Evolutionary conservation across 2,113 vertebrate genomes (phyloP).

Genomic region (Acrocephalus kingi): DNA sequence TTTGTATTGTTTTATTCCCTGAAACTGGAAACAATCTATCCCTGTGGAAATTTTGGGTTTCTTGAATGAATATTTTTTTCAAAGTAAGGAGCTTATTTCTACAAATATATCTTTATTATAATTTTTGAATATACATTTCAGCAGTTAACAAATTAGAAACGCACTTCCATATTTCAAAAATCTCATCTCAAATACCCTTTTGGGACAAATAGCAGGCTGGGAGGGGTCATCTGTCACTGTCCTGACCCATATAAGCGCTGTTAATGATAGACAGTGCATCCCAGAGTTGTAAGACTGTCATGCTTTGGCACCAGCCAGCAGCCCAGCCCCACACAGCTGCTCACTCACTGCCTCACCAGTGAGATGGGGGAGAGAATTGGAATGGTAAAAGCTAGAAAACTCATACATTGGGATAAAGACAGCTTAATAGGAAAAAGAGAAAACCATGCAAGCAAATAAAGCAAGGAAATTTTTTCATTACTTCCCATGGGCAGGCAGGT

Average conservation of each 20-base stretch:
- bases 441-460: not conserved
- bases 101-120: not conserved
- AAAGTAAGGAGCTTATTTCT: not conserved
- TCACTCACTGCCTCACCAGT: not conserved
- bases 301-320: not conserved
- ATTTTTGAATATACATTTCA: not conserved
- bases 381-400: not conserved
- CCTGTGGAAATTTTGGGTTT: not conserved
- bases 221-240: not conserved
- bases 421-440: not conserved
- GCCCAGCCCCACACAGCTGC: not conserved
- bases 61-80: not conserved
- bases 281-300: not conserved
- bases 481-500: too few species aligned
- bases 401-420: not conserved
- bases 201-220: not conserved
- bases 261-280: fast-evolving
- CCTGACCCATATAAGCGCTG: fast-evolving
- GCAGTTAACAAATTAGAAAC: not conserved
- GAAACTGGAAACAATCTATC: not conserved
- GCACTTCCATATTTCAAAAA: not conserved
- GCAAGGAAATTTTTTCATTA: too few species aligned
- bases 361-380: not conserved
- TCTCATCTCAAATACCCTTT: not conserved
- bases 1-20: not conserved